These are phyloP conservation scores for Strix aluco DNA, from an alignment of 2,113 vertebrate species.

Conservation along the genomic window DNA sequence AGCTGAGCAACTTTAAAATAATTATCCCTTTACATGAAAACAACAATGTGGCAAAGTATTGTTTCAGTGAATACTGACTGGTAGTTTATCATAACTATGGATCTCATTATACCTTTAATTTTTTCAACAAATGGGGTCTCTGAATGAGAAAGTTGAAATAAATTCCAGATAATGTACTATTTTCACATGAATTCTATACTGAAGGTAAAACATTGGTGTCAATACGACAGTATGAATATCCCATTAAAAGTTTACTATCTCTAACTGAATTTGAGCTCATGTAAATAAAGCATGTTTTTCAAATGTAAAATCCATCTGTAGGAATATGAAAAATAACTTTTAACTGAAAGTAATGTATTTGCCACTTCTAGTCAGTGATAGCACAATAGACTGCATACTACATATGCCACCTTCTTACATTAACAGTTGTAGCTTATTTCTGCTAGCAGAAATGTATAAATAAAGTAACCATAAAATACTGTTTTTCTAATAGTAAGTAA, in stretches of 20 bases:
- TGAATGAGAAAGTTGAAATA: not conserved
- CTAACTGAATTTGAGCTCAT: not conserved
- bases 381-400: slow-evolving; percentile 28
- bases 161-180: not conserved
- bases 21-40: slow-evolving; percentile 23
- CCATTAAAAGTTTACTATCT: slow-evolving; percentile 11
- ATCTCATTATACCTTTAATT: not conserved
- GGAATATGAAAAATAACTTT: slow-evolving; percentile 9
- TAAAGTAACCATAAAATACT: slow-evolving; percentile 70
- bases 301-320: slow-evolving; percentile 22
- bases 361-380: slow-evolving; percentile 16
- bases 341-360: not conserved
- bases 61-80: not conserved
- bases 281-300: slow-evolving; percentile 25
- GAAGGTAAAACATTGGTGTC: not conserved
- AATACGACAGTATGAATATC: not conserved
- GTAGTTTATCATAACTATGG: not conserved
- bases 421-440: slow-evolving; percentile 4
- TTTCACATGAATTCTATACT: not conserved
- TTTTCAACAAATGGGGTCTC: slow-evolving; percentile 24
- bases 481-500: not conserved
- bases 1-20: slow-evolving; percentile 20
- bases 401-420: not conserved
- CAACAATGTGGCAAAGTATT: not conserved
- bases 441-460: slow-evolving; percentile 69